Conservation (phyloP, 37 sponge, comb jelly and placozoan species). For the Aplysina aerophoba region DNA sequence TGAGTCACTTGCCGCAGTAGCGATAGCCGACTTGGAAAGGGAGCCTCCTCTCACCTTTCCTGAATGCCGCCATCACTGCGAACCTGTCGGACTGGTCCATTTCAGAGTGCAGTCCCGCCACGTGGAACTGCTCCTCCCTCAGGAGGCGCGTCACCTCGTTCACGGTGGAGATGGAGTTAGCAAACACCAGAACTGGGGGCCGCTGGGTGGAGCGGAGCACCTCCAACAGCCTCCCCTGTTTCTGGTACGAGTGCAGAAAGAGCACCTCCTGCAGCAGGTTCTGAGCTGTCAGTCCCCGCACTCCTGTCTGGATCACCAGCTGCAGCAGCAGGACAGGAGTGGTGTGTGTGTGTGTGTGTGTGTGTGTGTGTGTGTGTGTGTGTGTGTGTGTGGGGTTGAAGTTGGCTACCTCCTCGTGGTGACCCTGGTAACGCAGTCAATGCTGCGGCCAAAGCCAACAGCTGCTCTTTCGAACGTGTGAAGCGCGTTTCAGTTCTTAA, state of each 20-base stretch:
- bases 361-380: not conserved
- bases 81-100: conserved; percentile 25
- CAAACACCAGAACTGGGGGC: conserved; percentile 58
- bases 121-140: conserved; percentile 55
- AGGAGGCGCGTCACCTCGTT: conserved; percentile 34
- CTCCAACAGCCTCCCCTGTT: conserved; percentile 51
- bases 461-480: too few relatives aligned
- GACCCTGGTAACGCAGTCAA: too few relatives aligned
- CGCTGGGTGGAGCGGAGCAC: conserved; percentile 29
- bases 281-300: conserved; percentile 38
- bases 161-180: conserved; percentile 30
- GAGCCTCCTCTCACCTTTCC: conserved; percentile 28
- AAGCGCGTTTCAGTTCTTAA: too few relatives aligned
- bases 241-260: conserved; percentile 52
- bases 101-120: conserved; percentile 56
- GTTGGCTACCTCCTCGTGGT: too few relatives aligned
- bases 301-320: conserved; percentile 38
- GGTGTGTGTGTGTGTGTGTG: not conserved
- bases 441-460: too few relatives aligned
- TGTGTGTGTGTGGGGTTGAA: too few relatives aligned
- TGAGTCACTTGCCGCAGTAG: too few relatives aligned
- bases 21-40: too few relatives aligned
- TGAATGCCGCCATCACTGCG: conserved; percentile 28
- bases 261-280: conserved; percentile 34
- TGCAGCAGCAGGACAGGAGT: not conserved